Evolutionary conservation across 1,140 invertebrate species (phyloP).

Genomic region (Heliconius hewitsoni): DNA sequence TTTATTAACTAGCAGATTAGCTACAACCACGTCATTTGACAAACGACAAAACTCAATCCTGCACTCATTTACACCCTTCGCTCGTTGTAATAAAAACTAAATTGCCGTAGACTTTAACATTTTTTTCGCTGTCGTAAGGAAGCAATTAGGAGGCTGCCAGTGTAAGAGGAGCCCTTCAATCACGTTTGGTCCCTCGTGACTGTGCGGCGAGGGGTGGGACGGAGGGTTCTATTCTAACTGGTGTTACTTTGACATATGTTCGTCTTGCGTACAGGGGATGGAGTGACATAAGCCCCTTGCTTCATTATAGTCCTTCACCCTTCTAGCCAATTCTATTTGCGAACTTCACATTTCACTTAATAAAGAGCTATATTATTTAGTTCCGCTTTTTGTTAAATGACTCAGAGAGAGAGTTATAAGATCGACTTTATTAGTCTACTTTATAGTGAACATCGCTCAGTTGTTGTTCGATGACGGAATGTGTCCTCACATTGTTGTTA

Average conservation of each 20-base stretch:
- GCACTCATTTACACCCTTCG: not conserved
- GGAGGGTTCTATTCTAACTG: constrained; percentile 43
- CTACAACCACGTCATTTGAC: constrained; percentile 58
- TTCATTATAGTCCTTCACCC: constrained; percentile 71
- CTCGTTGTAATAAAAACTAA: constrained; percentile 45
- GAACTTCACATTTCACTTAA: constrained; percentile 68
- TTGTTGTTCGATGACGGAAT: not conserved
- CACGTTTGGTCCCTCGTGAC: constrained; percentile 27
- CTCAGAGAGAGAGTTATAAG: constrained; percentile 10
- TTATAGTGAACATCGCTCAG: not conserved
- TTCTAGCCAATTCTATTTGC: constrained; percentile 68
- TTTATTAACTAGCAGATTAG: constrained; percentile 67
- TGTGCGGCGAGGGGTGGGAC: constrained; percentile 34
- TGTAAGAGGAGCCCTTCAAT: constrained; percentile 46
- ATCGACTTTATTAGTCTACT: constrained; percentile 13
- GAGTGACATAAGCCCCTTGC: constrained; percentile 72
- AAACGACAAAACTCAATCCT: constrained; percentile 33
- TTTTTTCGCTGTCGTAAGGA: constrained; percentile 60
- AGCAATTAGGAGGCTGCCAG: constrained; percentile 67
- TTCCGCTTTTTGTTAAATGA: constrained; percentile 39
- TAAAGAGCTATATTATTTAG: constrained; percentile 53
- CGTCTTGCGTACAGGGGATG: constrained; percentile 60
- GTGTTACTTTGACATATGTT: constrained; percentile 71
- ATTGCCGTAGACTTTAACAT: constrained; percentile 47
- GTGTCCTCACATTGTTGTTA: not conserved